Evolutionary conservation across 2,888 invertebrate genomes (phyloP).

Genomic region (Drosophila cracens): DNA sequence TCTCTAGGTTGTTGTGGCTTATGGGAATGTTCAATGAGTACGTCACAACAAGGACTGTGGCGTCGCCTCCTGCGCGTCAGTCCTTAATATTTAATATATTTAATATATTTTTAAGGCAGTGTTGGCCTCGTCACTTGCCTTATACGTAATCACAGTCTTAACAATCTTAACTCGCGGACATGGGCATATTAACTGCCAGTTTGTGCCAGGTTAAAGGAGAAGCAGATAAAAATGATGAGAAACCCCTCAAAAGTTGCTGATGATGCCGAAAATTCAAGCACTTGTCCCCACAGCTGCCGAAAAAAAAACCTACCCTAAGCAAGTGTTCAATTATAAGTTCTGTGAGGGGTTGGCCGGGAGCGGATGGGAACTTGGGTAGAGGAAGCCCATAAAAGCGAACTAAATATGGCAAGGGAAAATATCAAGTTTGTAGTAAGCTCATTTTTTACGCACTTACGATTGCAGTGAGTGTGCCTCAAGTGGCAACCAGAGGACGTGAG

Average conservation of each 20-base stretch:
- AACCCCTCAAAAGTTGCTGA: conserved; percentile 46
- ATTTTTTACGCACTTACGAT: conserved; percentile 45
- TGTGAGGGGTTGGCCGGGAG: neutral
- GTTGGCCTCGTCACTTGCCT: conserved; percentile 34
- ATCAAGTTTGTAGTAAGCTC: conserved; percentile 46
- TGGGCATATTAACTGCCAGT: conserved; percentile 44
- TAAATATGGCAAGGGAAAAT: conserved; percentile 18
- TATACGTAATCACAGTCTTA: conserved; percentile 56
- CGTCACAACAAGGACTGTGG: conserved; percentile 45
- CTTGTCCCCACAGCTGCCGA: conserved; percentile 39
- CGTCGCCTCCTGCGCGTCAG: conserved; percentile 37
- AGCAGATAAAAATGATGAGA: conserved; percentile 55
- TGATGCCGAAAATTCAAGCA: conserved; percentile 50
- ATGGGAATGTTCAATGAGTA: conserved; percentile 45
- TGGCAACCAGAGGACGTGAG: conserved; percentile 17
- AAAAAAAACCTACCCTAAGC: conserved; percentile 27
- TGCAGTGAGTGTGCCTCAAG: conserved; percentile 37
- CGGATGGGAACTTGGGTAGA: neutral
- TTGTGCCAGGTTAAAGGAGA: neutral
- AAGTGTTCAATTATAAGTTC: conserved; percentile 46
- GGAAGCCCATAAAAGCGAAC: neutral
- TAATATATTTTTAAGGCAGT: conserved; percentile 57
- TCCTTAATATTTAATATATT: conserved; percentile 64
- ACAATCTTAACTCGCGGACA: conserved; percentile 56
- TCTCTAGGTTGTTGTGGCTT: conserved; percentile 33